phyloP scores from a whole-genome alignment of 2,888 invertebrate species.

The Metacarcinus magister region DNA sequence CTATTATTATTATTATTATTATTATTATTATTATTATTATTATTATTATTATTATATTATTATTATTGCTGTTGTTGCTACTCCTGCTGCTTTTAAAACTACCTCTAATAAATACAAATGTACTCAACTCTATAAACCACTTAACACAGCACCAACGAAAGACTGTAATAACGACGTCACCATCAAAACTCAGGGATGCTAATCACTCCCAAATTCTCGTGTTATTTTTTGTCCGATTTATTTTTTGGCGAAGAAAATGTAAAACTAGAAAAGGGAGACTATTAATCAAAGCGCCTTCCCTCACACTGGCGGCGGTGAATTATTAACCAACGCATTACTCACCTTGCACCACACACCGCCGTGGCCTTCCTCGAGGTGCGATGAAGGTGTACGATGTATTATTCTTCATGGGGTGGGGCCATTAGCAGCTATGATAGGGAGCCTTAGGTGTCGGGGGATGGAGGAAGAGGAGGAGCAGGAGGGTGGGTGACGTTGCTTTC shows the following conservation, averaged over 20 bases:
- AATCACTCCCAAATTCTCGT: background rate
- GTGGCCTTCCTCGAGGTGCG: background rate
- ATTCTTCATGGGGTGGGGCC: background rate
- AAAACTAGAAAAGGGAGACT: background rate
- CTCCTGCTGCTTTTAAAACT: no score
- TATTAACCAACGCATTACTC: slow-evolving; percentile 27
- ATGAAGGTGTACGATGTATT: background rate
- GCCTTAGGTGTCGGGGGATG: background rate
- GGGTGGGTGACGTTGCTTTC: background rate
- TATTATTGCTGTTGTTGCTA: no score
- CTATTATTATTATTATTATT: no score
- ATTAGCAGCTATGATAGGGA: slow-evolving; percentile 26
- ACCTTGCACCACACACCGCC: slow-evolving; percentile 21
- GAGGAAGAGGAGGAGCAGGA: background rate
- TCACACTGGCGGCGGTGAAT: slow-evolving; percentile 30
- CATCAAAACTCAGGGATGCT: background rate
- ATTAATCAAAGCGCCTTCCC: slow-evolving; percentile 48
- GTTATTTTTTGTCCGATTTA: background rate
- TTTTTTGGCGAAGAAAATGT: background rate
- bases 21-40: no score
- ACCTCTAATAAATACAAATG: background rate
- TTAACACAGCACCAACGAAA: background rate
- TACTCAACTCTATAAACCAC: background rate
- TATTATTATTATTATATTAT: no score
- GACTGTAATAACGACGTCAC: background rate